Conservation (phyloP, 1,140 invertebrate genomes). For the Anthonomus grandis region DNA sequence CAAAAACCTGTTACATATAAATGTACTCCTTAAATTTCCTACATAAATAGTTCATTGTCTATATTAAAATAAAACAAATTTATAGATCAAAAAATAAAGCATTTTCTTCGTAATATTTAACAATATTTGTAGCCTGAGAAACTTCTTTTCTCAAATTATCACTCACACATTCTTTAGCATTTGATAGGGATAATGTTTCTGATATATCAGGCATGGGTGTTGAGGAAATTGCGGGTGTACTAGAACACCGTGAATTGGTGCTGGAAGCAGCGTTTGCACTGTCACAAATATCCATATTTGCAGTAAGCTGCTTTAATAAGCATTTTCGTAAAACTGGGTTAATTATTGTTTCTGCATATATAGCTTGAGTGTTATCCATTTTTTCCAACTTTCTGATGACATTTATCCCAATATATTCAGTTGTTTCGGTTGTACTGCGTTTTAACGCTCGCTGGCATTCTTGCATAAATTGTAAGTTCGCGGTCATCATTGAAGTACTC, state of each 20-base stretch:
- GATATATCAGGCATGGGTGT: background rate
- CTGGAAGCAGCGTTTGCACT: background rate
- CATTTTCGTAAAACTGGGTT: slow-evolving; percentile 1
- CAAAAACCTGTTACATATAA: too few species aligned
- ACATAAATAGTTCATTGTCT: too few species aligned
- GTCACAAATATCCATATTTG: background rate
- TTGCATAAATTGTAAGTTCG: background rate
- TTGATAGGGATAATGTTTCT: background rate
- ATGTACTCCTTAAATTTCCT: too few species aligned
- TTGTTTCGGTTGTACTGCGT: too few species aligned
- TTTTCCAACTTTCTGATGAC: background rate
- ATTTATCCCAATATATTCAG: too few species aligned
- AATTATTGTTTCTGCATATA: background rate
- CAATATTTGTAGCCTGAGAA: background rate
- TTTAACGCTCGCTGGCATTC: background rate
- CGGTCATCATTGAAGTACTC: too few species aligned
- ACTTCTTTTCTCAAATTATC: background rate
- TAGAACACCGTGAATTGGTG: background rate
- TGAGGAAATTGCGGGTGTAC: background rate
- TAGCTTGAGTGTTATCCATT: slow-evolving; percentile 2
- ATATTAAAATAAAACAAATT: slow-evolving; percentile 1
- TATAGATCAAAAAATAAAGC: background rate
- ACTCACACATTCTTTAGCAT: background rate
- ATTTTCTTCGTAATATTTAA: background rate
- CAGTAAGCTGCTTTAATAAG: background rate